Conservation (phyloP, 2,797 vertebrate species). For the Zalophus californianus region DNA sequence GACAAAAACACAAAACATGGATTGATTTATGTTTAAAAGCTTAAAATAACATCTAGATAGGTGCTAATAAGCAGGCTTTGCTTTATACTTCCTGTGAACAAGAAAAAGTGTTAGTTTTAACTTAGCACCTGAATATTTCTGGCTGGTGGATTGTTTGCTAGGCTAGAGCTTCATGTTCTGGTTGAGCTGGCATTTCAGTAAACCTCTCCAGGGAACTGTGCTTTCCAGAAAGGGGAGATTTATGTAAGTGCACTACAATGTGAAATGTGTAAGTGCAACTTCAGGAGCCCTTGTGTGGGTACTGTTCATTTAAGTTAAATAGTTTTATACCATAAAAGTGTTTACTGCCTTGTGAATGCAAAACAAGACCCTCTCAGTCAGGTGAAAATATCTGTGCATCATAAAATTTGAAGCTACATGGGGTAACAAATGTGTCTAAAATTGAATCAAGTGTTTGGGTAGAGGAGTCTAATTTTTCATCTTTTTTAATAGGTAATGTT, state of each 20-base stretch:
- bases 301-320: conserved; percentile 24
- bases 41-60: not conserved
- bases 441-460: not conserved
- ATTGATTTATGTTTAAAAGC: conserved; percentile 9
- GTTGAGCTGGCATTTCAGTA: not conserved
- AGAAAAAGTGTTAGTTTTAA: conserved; percentile 15
- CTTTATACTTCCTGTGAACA: not conserved
- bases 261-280: not conserved
- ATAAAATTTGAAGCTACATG: not conserved
- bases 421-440: not conserved
- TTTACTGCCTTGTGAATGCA: not conserved
- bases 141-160: not conserved
- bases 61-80: not conserved
- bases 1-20: not conserved
- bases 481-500: not conserved
- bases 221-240: not conserved
- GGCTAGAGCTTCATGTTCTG: not conserved
- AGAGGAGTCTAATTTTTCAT: not conserved
- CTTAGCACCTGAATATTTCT: not conserved
- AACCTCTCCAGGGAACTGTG: not conserved
- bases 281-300: not conserved
- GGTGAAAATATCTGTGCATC: not conserved
- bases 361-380: not conserved
- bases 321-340: not conserved
- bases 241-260: not conserved